Conservation (phyloP, 2,888 invertebrate genomes). For the Cosmia pyralina region DNA sequence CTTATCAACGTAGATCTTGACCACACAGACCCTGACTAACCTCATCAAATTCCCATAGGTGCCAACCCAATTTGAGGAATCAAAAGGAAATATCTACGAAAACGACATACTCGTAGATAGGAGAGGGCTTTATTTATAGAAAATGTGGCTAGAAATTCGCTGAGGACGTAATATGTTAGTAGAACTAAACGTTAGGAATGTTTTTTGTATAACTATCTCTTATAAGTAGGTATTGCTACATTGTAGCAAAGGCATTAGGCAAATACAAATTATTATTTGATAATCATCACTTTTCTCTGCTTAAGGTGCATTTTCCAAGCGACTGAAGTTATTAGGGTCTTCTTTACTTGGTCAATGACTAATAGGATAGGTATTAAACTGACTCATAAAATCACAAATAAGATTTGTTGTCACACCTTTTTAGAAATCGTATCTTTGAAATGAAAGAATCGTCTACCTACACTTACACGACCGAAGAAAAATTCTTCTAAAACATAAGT, state of each 20-base stretch:
- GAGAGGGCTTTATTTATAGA: constrained; percentile 28
- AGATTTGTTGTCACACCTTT: neutral
- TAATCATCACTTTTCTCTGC: neutral
- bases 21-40: constrained; percentile 61
- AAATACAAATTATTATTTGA: neutral
- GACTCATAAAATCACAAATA: neutral
- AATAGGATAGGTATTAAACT: neutral
- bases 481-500: constrained; percentile 80
- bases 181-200: neutral
- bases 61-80: constrained; percentile 59
- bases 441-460: neutral
- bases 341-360: neutral
- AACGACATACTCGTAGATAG: constrained; percentile 13
- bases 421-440: constrained; percentile 3
- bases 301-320: neutral
- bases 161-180: neutral
- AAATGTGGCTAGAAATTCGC: constrained; percentile 4
- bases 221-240: neutral
- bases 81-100: constrained; percentile 53
- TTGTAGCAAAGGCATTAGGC: neutral
- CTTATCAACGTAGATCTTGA: constrained; percentile 66
- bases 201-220: neutral
- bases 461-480: constrained; percentile 59
- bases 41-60: constrained; percentile 64
- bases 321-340: neutral